phyloP scores from a whole-genome alignment of 2,113 vertebrate genomes.

The Etia nguti region DNA sequence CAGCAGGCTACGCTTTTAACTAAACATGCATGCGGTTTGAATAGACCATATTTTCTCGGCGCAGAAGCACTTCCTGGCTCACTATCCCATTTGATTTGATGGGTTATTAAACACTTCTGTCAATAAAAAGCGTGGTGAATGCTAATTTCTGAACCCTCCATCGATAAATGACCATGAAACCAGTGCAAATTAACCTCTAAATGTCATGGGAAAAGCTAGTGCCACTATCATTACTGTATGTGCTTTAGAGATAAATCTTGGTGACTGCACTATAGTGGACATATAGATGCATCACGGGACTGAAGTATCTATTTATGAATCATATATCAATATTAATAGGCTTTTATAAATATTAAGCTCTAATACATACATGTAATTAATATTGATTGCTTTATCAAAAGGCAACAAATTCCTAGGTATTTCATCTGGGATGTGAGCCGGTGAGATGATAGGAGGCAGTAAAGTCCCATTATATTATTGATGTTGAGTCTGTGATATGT shows the following conservation, averaged over 20 bases:
- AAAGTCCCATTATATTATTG: neutral
- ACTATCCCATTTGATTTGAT: constrained; percentile 68
- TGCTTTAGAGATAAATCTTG: constrained; percentile 44
- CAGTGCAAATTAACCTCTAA: constrained; percentile 78
- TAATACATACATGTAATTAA: neutral
- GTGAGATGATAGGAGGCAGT: neutral
- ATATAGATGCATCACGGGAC: neutral
- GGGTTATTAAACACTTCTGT: constrained; percentile 77
- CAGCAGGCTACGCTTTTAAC: neutral
- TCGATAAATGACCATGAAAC: constrained; percentile 78
- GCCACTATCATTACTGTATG: constrained; percentile 60
- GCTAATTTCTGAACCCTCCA: constrained; percentile 69
- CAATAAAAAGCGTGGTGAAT: constrained; percentile 78
- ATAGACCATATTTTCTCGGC: neutral
- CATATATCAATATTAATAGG: neutral
- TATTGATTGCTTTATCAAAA: neutral
- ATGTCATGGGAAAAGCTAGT: constrained; percentile 75
- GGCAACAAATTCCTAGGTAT: neutral
- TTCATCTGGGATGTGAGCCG: neutral
- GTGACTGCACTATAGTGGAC: neutral
- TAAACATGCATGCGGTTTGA: neutral
- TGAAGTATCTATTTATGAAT: neutral
- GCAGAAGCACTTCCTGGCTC: constrained; percentile 16
- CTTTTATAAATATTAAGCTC: neutral
- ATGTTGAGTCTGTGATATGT: neutral